A percentile compares a stretch with the other conserved stretches of the same genome.
These are phyloP conservation scores for Sebastes oblongus DNA, from an alignment of 2,797 vertebrate genomes.

Conservation along the genomic window DNA sequence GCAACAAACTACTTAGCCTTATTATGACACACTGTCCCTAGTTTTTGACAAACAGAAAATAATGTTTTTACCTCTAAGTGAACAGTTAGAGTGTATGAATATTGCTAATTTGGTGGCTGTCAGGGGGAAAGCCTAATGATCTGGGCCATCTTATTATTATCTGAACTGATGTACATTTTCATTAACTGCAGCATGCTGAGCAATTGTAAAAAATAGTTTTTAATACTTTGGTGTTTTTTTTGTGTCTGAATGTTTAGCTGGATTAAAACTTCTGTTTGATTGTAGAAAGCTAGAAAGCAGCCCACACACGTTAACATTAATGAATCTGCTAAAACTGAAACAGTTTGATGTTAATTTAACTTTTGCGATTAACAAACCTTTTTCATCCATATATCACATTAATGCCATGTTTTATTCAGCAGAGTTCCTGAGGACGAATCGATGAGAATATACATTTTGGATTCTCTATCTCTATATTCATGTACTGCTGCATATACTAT, in stretches of 20 bases:
- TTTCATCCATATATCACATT: neutral
- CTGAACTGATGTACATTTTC: neutral
- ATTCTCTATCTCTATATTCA: conserved; percentile 50
- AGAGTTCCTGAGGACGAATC: conserved; percentile 7
- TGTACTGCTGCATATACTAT: neutral
- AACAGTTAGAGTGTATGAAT: neutral
- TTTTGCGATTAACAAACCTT: neutral
- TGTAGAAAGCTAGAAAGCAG: neutral
- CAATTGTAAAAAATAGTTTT: neutral
- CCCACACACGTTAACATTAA: neutral
- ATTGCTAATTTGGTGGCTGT: neutral
- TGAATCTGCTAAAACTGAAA: neutral
- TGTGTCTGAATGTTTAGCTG: neutral
- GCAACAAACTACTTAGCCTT: too few species aligned
- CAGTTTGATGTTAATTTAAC: neutral
- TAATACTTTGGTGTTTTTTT: neutral
- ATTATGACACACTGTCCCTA: neutral
- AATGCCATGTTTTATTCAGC: conserved; percentile 41
- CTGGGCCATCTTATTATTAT: neutral
- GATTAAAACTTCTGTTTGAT: neutral
- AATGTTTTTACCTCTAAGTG: neutral
- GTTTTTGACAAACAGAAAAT: neutral
- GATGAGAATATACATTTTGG: conserved; percentile 19
- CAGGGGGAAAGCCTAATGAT: neutral
- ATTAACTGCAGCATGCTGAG: neutral